Base-by-base conservation (phyloP, 2,113 vertebrate species). In the Sceloporus undulatus region DNA sequence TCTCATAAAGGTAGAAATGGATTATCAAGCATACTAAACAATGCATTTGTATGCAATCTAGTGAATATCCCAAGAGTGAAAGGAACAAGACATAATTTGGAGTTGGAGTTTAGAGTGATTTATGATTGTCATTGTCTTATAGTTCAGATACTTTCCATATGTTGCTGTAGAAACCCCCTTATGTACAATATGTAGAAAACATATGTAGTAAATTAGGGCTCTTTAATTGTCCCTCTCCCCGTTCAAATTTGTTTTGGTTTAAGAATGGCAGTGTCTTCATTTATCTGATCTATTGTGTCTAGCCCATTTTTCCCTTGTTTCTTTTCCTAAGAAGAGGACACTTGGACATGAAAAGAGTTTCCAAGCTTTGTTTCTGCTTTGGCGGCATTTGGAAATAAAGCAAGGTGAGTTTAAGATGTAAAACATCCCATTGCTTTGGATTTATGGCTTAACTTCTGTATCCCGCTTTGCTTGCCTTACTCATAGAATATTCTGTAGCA, bases 111-210 rank as follows among this genome's bases (percentile, higher is more conserved):
- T 94, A 92, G 92, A 97, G 94, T 97, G 97, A 97, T 97, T 97
- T 97, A 97, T 97, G 96, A 96, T 97, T 94, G 95, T 96, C 95
- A 95, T 96, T 96, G 96, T 97, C 96, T 96, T 96, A 95, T 92
- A 94, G 92, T 96, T 96, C 94, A 97, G 96, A 97, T 97, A 96
- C 92, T 96, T 97, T 97, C 97, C 97, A 97, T 96, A 97, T 97
- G 97, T 95, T 87, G 91, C 92, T 48, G 84, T 92, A 95, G 95
- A 96, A 97, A 92, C 84, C 90, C 79, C n/a, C 87, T 95, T 95
- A 95, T 95, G 94, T 94, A 90, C 92, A 93, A 29, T 95, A 95
- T 96, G 92, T 93, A 92, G 95, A 95, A 97, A 97, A 97, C 96
- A 97, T 92, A 93, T 96, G 96, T 96, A 95, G 92, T 88, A 96